A percentile compares a stretch with the other conserved stretches of the same genome.
phyloP scores from a whole-genome alignment of 1,140 invertebrate species.

The Zophobas atratus region DNA sequence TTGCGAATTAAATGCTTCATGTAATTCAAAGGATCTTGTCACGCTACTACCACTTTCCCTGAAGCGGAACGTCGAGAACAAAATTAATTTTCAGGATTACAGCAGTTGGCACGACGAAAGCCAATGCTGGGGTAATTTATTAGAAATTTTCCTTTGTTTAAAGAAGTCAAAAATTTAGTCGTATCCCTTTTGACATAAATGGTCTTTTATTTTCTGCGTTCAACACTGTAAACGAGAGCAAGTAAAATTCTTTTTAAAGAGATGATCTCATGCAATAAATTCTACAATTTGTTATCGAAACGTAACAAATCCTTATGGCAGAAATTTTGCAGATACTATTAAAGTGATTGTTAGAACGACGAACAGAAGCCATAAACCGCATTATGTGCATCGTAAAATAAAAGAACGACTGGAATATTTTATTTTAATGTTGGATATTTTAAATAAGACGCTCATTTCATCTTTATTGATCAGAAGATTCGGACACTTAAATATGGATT shows the following conservation, averaged over 20 bases:
- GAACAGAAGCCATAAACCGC: neutral
- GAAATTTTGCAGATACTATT: slow-evolving; percentile 21
- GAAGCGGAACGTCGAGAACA: slow-evolving; percentile 28
- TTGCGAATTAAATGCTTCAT: slow-evolving; percentile 17
- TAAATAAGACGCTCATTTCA: neutral
- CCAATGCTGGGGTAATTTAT: slow-evolving; percentile 35
- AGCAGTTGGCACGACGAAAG: slow-evolving; percentile 35
- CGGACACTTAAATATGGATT: no score
- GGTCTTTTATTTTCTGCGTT: neutral
- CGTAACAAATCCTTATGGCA: slow-evolving; percentile 3
- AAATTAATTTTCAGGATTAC: slow-evolving; percentile 50
- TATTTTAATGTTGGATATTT: slow-evolving; percentile 11
- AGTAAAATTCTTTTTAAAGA: no score
- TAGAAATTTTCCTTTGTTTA: slow-evolving; percentile 8
- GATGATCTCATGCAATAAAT: neutral
- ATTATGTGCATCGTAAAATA: slow-evolving; percentile 35
- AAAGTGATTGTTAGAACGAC: slow-evolving; percentile 23
- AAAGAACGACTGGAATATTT: slow-evolving; percentile 11
- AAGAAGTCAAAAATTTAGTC: slow-evolving; percentile 8
- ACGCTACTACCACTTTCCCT: slow-evolving; percentile 21
- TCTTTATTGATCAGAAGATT: no score
- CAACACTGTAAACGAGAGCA: no score
- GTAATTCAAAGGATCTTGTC: slow-evolving; percentile 26
- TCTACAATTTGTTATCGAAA: slow-evolving; percentile 1
- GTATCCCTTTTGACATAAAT: neutral